These are phyloP conservation scores for Holocentrus rufus DNA, from an alignment of 2,797 vertebrate genomes.

Conservation along the genomic window DNA sequence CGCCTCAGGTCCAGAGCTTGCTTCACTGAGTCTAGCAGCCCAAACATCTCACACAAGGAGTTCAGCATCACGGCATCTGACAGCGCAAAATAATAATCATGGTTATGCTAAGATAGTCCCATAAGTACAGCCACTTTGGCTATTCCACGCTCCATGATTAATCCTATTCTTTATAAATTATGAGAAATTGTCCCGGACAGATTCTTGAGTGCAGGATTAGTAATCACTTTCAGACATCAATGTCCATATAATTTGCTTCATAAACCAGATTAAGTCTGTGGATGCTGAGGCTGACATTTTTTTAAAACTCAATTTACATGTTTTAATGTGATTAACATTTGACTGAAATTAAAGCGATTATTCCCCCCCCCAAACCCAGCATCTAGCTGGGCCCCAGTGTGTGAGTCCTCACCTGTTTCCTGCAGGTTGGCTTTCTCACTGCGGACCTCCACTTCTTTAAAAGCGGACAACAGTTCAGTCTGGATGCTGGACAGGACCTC, in stretches of 20 bases:
- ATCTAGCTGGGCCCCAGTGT: background rate
- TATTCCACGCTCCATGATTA: background rate
- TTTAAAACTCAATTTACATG: background rate
- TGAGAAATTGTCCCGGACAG: constrained; percentile 4
- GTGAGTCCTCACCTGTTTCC: constrained; percentile 83
- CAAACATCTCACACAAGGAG: constrained; percentile 92
- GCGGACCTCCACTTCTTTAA: constrained; percentile 87
- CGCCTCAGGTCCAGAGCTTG: constrained; percentile 87
- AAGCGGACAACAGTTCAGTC: constrained; percentile 87
- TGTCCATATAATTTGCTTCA: constrained; percentile 15
- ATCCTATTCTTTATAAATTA: background rate
- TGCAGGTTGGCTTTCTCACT: constrained; percentile 86
- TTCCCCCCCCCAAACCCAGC: constrained; percentile 10
- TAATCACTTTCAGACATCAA: constrained; percentile 21
- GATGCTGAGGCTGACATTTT: constrained; percentile 13
- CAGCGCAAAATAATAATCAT: constrained; percentile 44
- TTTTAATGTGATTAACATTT: constrained; percentile 28
- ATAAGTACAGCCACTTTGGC: background rate
- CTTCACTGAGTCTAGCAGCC: constrained; percentile 91
- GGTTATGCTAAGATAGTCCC: background rate
- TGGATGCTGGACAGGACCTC: constrained; percentile 92
- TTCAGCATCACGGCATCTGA: constrained; percentile 91
- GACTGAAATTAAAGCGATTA: constrained; percentile 1
- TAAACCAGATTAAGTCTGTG: constrained; percentile 24
- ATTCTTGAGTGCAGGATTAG: constrained; percentile 10